Base-by-base conservation (phyloP, 2,113 vertebrate species). In the Saguinus imperator region DNA sequence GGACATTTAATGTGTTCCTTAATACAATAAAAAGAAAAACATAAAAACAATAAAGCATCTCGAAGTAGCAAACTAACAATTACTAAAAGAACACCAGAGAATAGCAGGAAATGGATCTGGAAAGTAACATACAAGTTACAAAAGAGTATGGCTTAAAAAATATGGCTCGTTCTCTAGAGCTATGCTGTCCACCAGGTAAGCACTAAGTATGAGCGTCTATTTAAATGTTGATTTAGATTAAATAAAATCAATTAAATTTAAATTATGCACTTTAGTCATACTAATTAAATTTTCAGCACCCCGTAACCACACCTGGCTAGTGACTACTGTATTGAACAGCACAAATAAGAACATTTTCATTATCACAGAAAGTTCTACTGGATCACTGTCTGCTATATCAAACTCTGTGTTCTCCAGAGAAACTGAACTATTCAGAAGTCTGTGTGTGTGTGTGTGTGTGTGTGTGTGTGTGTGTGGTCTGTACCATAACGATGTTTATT, bases 211-310 rank as follows among this genome's bases (percentile, higher is more conserved):
- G 9, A 75, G 8, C 61, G 32, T 25, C 3, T 83, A 79, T 73
- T 96, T 77, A 95, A 76, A 64, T 81, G 55, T 70, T 27, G 61
- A n/a, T 64, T 75, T 73, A 84, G 83, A 58, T 73, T 82, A 96
- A 58, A 72, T 86, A 68, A 79, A 80, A 91, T 89, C 70, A 81
- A 89, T 55, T 87, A 82, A 43, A 90, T 27, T 77, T 29, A 72
- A 94, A 55, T 3, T 82, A 50, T 77, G 6, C 11, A 79, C 40
- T 73, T 68, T 94, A 32, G 2, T 89, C 13, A 80, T 48, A 79
- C 3, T 70, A 86, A 58, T 92, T 61, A 90, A 40, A 81, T 64
- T 48, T 72, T 84, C 81, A 92, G 35, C 87, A 66, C 7, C 66
- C 17, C 75, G 23, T 66, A 88, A 16, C 18, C 11, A 77, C 4